Conservation (phyloP, 2,797 vertebrate genomes). For the Gobio occitaniae region DNA sequence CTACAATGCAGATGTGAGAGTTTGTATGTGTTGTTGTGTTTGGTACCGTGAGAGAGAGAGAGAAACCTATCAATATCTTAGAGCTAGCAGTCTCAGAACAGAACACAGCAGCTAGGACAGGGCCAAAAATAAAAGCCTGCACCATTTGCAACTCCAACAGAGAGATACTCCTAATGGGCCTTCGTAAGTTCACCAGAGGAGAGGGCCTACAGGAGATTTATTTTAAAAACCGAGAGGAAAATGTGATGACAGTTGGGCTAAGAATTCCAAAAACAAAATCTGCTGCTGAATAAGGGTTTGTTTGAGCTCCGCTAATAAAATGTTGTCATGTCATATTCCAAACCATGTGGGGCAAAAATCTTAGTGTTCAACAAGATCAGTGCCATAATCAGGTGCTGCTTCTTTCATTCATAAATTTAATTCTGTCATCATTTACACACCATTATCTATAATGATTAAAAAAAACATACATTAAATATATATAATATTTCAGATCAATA, state of each 20-base stretch:
- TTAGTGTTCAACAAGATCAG: not conserved
- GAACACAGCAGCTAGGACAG: slow-evolving; percentile 43
- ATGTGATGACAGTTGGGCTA: slow-evolving; percentile 24
- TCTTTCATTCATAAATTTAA: not conserved
- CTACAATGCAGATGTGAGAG: not conserved
- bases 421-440: not conserved
- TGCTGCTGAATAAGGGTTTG: slow-evolving; percentile 24
- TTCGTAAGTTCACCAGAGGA: slow-evolving; percentile 42
- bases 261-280: slow-evolving; percentile 28
- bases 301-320: slow-evolving; percentile 3
- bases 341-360: not conserved
- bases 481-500: not conserved
- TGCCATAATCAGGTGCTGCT: not conserved
- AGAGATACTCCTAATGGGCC: slow-evolving; percentile 41
- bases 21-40: slow-evolving; percentile 8
- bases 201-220: slow-evolving; percentile 32
- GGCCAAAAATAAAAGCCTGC: slow-evolving; percentile 53
- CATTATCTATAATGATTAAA: not conserved
- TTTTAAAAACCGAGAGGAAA: slow-evolving; percentile 43
- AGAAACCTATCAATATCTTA: slow-evolving; percentile 50
- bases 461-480: not conserved
- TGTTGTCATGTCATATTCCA: not conserved
- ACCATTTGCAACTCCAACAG: slow-evolving; percentile 49
- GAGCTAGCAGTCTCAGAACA: slow-evolving; percentile 14
- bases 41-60: not conserved